Base-by-base conservation (phyloP, 2,888 invertebrate species). In the Stegana nigrithorax region DNA sequence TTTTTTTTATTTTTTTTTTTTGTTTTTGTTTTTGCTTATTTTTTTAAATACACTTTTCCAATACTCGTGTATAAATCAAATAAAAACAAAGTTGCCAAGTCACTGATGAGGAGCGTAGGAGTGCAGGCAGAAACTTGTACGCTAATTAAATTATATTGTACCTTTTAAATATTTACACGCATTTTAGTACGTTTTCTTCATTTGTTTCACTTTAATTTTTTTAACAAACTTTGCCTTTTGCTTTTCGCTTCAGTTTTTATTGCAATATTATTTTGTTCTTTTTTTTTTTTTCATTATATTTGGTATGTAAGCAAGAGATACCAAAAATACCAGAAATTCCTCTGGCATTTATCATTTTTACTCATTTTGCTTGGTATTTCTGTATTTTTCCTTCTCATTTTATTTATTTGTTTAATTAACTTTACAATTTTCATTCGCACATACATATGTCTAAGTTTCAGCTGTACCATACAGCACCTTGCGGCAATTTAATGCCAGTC, bases 101-200 rank as follows among this genome's bases (percentile, higher is more conserved):
- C 14, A 36, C 36, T n/a, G 12, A 36, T 39, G 39, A 39, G 39
- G 4, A 14, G 6, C 39, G 5, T 2, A n/a, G n/a, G n/a, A n/a
- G n/a, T n/a, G n/a, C n/a, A n/a, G n/a, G n/a, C n/a, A n/a, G n/a
- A 21, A 55, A 32, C 27, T 32, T 72, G 72, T 69, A 67, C 69
- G 75, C 73, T 80, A 80, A 80, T 80, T 80, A 76, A 80, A 74
- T 80, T 80, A 79, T 77, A 72, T 70, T 76, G 79, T 76, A 62
- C 59, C 62, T 58, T 42, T 50, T 56, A 47, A 59, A 42, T 44
- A 50, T 47, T 4, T 47, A 47, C 23, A 47, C 39, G 36, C 25
- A 26, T 44, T 21, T 42, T 56, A 14, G 27, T 53, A 53, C 19
- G 10, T 21, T 39, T 56, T 56, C 36, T 39, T 25, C n/a, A 14